Evolutionary conservation across 2,113 vertebrate genomes (phyloP).

Genomic region (Stigmatopora nigra): DNA sequence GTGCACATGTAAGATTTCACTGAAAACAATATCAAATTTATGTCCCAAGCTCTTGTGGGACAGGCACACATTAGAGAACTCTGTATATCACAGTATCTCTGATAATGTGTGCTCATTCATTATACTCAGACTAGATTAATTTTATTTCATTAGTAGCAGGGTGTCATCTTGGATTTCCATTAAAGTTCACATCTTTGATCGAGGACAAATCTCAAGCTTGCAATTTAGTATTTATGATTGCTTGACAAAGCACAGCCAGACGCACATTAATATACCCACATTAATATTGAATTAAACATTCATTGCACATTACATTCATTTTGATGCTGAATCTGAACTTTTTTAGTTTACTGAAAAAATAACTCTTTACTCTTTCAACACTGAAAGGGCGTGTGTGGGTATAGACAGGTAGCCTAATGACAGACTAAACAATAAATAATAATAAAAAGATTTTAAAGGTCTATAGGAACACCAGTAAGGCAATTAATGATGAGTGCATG

Average conservation of each 20-base stretch:
- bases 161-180: constrained; percentile 50
- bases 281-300: constrained; percentile 7
- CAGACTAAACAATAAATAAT: constrained; percentile 14
- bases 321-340: too few relatives aligned
- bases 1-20: neutral
- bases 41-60: constrained; percentile 11
- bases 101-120: constrained; percentile 34
- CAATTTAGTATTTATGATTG: constrained; percentile 38
- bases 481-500: constrained; percentile 37
- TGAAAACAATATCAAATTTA: constrained; percentile 9
- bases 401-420: constrained; percentile 10
- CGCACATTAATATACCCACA: constrained; percentile 33
- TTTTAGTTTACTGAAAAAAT: neutral
- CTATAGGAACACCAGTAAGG: constrained; percentile 5
- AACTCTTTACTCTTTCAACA: neutral
- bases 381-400: neutral
- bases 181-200: constrained; percentile 35
- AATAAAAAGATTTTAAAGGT: constrained; percentile 4
- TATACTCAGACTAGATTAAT: constrained; percentile 40
- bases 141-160: constrained; percentile 45
- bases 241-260: constrained; percentile 13
- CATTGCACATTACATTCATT: constrained; percentile 1
- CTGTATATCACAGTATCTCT: neutral
- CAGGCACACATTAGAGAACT: constrained; percentile 1
- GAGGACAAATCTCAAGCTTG: constrained; percentile 31